Percentiles rank a stretch among this genome's conserved stretches.
Conservation (phyloP, 2,797 vertebrate species). For the Clarias platycephalus region DNA sequence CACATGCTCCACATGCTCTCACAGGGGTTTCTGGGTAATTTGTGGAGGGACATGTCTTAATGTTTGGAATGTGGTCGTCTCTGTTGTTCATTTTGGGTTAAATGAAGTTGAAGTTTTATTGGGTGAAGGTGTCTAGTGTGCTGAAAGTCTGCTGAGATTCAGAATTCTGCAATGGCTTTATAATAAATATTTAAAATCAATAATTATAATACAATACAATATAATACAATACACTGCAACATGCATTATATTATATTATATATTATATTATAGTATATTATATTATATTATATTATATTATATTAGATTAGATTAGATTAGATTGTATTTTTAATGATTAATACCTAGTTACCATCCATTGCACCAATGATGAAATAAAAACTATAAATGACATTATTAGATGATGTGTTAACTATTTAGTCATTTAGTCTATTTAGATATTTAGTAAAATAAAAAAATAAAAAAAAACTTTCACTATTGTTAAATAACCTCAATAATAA, state of each 20-base stretch:
- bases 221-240: too few species aligned
- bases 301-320: too few species aligned
- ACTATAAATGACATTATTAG: neutral
- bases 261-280: too few species aligned
- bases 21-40: constrained; percentile 54
- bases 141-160: neutral
- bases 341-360: neutral
- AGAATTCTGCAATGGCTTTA: neutral
- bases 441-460: too few species aligned
- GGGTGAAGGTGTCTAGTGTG: neutral
- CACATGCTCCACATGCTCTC: constrained; percentile 63
- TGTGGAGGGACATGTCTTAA: constrained; percentile 9
- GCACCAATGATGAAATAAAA: neutral
- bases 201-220: too few species aligned
- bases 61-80: constrained; percentile 45
- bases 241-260: too few species aligned
- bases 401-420: neutral
- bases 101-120: constrained; percentile 23
- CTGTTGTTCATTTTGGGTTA: constrained; percentile 21
- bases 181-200: neutral
- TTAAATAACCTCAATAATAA: neutral
- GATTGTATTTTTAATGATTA: neutral
- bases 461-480: neutral
- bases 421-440: neutral
- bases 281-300: too few species aligned